phyloP scores from a whole-genome alignment of 1,140 invertebrate species.

The Rhyzopertha dominica region DNA sequence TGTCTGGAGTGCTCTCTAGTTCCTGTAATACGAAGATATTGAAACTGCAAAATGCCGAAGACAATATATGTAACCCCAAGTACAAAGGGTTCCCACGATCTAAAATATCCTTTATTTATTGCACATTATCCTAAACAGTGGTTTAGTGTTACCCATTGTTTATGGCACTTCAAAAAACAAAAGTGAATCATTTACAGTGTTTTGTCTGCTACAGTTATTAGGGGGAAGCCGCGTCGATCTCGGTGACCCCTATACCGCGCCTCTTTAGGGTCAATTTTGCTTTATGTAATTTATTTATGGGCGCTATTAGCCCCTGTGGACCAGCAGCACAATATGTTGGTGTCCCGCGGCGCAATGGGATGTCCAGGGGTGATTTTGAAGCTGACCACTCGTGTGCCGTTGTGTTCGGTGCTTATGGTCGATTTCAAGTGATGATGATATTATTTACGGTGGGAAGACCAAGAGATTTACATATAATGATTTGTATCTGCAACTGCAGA shows the following conservation, averaged over 20 bases:
- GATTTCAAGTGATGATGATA: too few relatives aligned
- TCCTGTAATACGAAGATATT: too few relatives aligned
- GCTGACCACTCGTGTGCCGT: constrained; percentile 1
- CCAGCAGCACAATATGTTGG: constrained; percentile 16
- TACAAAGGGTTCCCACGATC: constrained; percentile 29
- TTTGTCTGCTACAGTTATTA: constrained; percentile 31
- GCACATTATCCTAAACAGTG: constrained; percentile 30
- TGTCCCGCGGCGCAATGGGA: constrained; percentile 13
- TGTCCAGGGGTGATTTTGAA: constrained; percentile 7
- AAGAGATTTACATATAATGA: too few relatives aligned
- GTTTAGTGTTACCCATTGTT: constrained; percentile 36
- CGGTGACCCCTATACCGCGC: neutral
- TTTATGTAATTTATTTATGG: neutral
- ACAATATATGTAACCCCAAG: too few relatives aligned
- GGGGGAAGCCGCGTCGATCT: constrained; percentile 13
- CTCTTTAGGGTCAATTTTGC: constrained; percentile 3
- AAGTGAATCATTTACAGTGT: constrained; percentile 37
- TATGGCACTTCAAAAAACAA: constrained; percentile 33
- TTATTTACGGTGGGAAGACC: too few relatives aligned
- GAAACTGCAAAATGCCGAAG: too few relatives aligned
- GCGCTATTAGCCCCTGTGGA: neutral
- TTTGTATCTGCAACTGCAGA: too few relatives aligned
- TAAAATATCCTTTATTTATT: constrained; percentile 28
- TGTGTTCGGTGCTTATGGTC: too few relatives aligned
- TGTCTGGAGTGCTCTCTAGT: too few relatives aligned